Evolutionary conservation across 2,888 invertebrate genomes (phyloP).

Genomic region (Lissocephala sabroskyi): DNA sequence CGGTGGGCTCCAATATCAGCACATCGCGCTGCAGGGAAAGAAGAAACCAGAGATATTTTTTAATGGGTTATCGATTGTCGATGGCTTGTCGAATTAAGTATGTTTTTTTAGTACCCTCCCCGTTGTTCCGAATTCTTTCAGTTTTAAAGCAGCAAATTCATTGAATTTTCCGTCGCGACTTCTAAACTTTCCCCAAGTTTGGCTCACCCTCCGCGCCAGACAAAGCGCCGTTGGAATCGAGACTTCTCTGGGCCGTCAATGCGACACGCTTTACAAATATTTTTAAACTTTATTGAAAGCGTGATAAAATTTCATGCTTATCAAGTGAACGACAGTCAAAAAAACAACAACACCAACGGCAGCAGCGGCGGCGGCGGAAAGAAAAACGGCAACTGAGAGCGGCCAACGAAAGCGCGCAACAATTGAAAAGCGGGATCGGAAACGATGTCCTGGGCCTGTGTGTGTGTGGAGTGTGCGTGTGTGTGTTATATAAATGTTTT

Average conservation of each 20-base stretch:
- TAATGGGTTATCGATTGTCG: slow-evolving; percentile 11
- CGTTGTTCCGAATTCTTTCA: no score
- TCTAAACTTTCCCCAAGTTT: no score
- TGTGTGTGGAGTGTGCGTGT: slow-evolving; percentile 5
- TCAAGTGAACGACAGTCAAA: slow-evolving; percentile 38
- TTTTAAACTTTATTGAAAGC: slow-evolving; percentile 65
- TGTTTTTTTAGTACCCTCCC: no score
- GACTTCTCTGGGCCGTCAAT: no score
- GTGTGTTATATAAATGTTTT: slow-evolving; percentile 9
- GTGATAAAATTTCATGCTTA: slow-evolving; percentile 67
- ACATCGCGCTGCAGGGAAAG: slow-evolving; percentile 84
- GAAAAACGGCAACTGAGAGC: slow-evolving; percentile 2
- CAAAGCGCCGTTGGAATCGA: neutral
- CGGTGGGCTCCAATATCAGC: slow-evolving; percentile 88
- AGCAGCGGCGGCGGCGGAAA: slow-evolving; percentile 28
- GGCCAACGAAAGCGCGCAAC: slow-evolving; percentile 38
- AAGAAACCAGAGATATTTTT: slow-evolving; percentile 9
- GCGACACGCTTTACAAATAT: slow-evolving; percentile 41
- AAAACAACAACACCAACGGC: no score
- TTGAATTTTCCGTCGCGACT: no score
- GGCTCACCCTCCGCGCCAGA: no score
- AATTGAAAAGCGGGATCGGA: slow-evolving; percentile 33
- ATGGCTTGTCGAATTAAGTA: neutral
- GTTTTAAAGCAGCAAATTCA: no score
- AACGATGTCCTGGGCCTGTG: slow-evolving; percentile 2